Evolutionary conservation across 2,888 invertebrate species (phyloP).

Genomic region (Synanthedon myopaeformis): DNA sequence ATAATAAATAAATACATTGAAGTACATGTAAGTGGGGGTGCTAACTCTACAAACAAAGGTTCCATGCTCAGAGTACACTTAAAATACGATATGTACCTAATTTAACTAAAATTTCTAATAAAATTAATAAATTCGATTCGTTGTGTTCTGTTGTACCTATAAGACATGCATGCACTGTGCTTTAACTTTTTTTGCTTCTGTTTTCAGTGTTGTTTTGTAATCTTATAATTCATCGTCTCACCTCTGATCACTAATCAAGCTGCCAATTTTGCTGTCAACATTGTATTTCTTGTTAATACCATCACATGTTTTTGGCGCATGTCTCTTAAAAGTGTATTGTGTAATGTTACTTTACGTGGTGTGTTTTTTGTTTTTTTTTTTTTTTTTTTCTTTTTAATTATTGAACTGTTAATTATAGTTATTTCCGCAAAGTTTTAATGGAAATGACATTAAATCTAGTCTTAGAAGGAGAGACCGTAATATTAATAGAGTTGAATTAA

Average conservation of each 20-base stretch:
- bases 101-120: constrained; percentile 7
- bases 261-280: constrained; percentile 51
- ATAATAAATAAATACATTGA: not conserved
- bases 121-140: constrained; percentile 6
- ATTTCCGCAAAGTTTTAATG: not conserved
- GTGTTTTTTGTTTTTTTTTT: too few species aligned
- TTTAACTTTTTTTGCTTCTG: constrained; percentile 5
- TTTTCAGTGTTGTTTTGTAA: constrained; percentile 9
- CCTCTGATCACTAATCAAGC: constrained; percentile 41
- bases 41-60: constrained; percentile 14
- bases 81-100: constrained; percentile 5
- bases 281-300: constrained; percentile 34
- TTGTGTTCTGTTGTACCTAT: constrained; percentile 5
- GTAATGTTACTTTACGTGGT: not conserved
- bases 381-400: not conserved
- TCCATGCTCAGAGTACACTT: constrained; percentile 16
- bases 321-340: not conserved
- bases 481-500: not conserved
- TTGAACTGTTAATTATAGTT: not conserved
- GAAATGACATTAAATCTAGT: not conserved
- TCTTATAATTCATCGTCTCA: constrained; percentile 27
- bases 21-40: constrained; percentile 9
- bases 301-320: not conserved
- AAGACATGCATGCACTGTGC: constrained; percentile 43
- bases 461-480: not conserved